phyloP scores from a whole-genome alignment of 2,113 vertebrate genomes.

The Puntigrus tetrazona region DNA sequence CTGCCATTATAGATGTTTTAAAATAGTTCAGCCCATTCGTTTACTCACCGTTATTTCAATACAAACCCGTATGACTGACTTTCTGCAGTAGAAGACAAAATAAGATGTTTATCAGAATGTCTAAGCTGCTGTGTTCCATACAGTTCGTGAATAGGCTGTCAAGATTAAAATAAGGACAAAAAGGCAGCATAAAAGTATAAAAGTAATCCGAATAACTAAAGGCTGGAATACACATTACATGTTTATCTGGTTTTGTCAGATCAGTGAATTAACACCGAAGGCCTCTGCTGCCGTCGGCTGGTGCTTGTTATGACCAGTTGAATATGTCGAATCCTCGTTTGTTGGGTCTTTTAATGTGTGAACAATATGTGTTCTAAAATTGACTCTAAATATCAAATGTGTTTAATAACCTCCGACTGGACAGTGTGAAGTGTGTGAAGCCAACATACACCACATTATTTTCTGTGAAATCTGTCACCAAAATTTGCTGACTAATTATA shows the following conservation, averaged over 20 bases:
- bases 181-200: background rate
- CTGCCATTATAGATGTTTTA: constrained; percentile 5
- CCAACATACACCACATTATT: background rate
- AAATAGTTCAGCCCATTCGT: background rate
- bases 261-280: background rate
- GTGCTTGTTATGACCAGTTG: background rate
- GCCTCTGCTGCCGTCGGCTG: too few species aligned
- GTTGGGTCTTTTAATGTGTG: background rate
- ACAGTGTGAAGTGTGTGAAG: background rate
- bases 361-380: background rate
- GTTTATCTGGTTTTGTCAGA: background rate
- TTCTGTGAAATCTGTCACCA: background rate
- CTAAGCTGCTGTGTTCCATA: background rate
- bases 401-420: background rate
- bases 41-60: background rate
- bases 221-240: background rate
- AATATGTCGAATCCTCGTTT: background rate
- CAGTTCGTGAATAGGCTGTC: background rate
- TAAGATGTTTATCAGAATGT: constrained; percentile 16
- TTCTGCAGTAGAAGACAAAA: background rate
- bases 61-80: background rate
- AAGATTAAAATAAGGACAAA: background rate
- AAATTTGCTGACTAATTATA: background rate
- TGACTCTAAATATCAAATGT: background rate
- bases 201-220: background rate